These are phyloP conservation scores for Aurelia sp. DNA, from an alignment of 30 jellyfish, hydroid and myxozoan species.

Conservation along the genomic window DNA sequence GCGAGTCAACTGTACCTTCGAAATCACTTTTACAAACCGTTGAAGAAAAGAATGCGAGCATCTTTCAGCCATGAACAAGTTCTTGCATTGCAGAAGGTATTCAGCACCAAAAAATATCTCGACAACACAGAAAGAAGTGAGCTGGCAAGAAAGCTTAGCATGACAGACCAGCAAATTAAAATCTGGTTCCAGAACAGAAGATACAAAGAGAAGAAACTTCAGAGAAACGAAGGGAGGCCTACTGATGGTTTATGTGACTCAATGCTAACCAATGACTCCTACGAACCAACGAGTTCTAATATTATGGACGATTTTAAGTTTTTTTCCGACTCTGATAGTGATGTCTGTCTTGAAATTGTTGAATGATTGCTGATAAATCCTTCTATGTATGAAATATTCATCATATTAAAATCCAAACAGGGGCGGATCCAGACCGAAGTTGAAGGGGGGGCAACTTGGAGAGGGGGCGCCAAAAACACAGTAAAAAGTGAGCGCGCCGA, in stretches of 20 bases:
- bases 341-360: slow-evolving; percentile 34
- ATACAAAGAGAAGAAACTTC: slow-evolving; percentile 54
- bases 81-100: slow-evolving; percentile 43
- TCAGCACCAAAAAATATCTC: slow-evolving; percentile 43
- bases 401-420: too few species aligned
- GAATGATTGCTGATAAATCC: background rate
- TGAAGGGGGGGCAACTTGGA: too few species aligned
- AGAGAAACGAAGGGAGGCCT: slow-evolving; percentile 3
- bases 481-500: too few species aligned
- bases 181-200: slow-evolving; percentile 73
- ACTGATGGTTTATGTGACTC: background rate
- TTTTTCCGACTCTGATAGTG: slow-evolving; percentile 21
- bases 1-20: slow-evolving; percentile 41
- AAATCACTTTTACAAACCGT: slow-evolving; percentile 11
- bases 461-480: too few species aligned
- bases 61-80: slow-evolving; percentile 66
- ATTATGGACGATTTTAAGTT: slow-evolving; percentile 8
- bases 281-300: background rate
- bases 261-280: background rate
- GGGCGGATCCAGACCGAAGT: too few species aligned
- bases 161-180: slow-evolving; percentile 66
- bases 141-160: slow-evolving; percentile 50
- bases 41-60: slow-evolving; percentile 60
- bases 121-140: slow-evolving; percentile 50
- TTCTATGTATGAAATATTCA: background rate